Evolutionary conservation across 2,888 invertebrate genomes (phyloP).

Genomic region (Diabrotica balteata): DNA sequence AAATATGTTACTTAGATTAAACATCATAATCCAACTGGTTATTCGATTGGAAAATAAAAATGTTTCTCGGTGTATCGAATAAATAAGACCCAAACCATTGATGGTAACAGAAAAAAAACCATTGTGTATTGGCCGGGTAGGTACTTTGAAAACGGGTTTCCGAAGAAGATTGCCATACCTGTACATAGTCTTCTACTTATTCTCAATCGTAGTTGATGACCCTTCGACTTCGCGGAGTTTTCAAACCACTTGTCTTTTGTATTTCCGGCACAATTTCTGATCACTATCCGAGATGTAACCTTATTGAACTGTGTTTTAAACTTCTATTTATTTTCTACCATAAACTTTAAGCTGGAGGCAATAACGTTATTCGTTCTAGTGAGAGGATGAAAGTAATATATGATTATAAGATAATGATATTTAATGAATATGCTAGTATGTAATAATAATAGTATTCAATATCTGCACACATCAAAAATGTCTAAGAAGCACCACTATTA

Average conservation of each 20-base stretch:
- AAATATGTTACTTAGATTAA: too few species aligned
- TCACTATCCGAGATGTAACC: too few species aligned
- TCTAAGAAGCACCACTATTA: too few species aligned
- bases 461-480: too few species aligned
- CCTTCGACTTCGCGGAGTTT: slow-evolving; percentile 7
- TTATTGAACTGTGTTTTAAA: too few species aligned
- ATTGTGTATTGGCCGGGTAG: slow-evolving; percentile 5
- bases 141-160: slow-evolving; percentile 13
- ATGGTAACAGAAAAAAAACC: slow-evolving; percentile 11
- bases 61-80: slow-evolving; percentile 7
- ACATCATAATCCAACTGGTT: background rate
- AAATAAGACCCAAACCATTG: slow-evolving; percentile 6
- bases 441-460: too few species aligned
- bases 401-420: too few species aligned
- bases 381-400: too few species aligned
- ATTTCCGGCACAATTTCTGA: slow-evolving; percentile 3
- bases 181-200: slow-evolving; percentile 5
- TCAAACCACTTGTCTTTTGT: slow-evolving; percentile 6
- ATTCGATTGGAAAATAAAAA: background rate
- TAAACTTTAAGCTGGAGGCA: too few species aligned
- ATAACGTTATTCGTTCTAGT: too few species aligned
- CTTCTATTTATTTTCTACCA: too few species aligned
- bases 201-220: slow-evolving; percentile 5
- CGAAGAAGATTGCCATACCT: slow-evolving; percentile 8
- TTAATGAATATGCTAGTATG: too few species aligned